phyloP scores from a whole-genome alignment of 2,113 vertebrate species.

The Sitta europaea region DNA sequence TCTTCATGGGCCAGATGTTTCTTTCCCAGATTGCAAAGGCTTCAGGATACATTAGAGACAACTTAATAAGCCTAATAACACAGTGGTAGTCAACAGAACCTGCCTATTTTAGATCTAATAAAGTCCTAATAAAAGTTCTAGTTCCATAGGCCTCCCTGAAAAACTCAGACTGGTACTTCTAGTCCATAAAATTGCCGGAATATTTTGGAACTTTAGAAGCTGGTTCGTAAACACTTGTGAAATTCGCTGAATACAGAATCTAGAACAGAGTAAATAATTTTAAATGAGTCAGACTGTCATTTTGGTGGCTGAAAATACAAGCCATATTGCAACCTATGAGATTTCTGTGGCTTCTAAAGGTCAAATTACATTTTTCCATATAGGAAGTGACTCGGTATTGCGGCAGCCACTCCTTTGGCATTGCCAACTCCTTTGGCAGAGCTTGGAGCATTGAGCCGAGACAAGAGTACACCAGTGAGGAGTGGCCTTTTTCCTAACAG shows the following conservation, averaged over 20 bases:
- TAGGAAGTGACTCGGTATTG: not conserved
- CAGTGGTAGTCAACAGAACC: not conserved
- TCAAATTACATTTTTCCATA: not conserved
- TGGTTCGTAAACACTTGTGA: not conserved
- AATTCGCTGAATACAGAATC: not conserved
- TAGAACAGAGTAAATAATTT: not conserved
- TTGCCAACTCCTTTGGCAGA: not conserved
- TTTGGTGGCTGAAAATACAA: not conserved
- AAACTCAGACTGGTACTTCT: not conserved
- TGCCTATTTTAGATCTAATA: not conserved
- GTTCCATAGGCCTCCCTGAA: not conserved
- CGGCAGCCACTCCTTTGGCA: not conserved
- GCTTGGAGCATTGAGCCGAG: not conserved
- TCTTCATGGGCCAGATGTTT: slow-evolving; percentile 25
- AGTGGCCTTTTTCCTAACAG: not conserved
- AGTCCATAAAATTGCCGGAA: slow-evolving; percentile 1
- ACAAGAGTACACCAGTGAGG: not conserved
- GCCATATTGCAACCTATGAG: not conserved
- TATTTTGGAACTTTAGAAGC: not conserved
- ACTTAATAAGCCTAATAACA: slow-evolving; percentile 38
- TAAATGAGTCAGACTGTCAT: not conserved
- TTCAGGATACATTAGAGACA: not conserved
- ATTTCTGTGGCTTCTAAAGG: not conserved
- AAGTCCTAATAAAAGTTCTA: not conserved
- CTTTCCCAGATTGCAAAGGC: not conserved